Evolutionary conservation across 2,113 vertebrate species (phyloP).

Genomic region (Anseranas semipalmata): DNA sequence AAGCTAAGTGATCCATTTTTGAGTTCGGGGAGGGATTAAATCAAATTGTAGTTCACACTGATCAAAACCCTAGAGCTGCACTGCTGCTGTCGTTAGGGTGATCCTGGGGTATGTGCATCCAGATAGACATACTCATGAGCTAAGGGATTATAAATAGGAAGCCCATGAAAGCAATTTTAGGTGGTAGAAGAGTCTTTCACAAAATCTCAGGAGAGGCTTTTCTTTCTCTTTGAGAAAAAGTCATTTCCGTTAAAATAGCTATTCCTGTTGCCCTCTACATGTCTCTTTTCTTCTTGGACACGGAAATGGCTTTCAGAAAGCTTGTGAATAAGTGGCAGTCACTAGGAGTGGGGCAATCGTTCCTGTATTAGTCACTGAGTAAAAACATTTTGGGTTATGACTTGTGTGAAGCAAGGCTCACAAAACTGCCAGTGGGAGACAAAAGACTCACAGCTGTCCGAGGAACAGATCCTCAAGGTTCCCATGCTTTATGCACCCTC

Average conservation of each 20-base stretch:
- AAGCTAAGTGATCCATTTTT: not conserved
- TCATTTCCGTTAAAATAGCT: not conserved
- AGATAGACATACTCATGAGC: not conserved
- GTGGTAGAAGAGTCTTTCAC: not conserved
- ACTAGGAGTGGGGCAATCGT: not conserved
- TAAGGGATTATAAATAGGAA: not conserved
- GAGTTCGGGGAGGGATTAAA: not conserved
- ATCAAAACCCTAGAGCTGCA: not conserved
- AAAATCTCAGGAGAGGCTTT: not conserved
- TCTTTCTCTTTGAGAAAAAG: not conserved
- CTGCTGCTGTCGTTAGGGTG: not conserved
- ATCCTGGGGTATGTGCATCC: not conserved
- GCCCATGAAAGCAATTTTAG: not conserved
- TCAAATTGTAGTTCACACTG: not conserved
- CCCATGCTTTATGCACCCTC: not conserved
- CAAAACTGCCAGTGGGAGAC: slow-evolving; percentile 1
- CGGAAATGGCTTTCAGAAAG: not conserved
- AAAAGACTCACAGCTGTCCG: not conserved
- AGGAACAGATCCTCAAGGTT: not conserved
- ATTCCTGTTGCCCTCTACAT: not conserved
- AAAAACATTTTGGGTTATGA: not conserved
- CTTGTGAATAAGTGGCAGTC: not conserved
- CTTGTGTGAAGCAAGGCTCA: not conserved
- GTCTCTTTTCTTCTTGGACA: not conserved
- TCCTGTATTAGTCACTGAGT: not conserved